Base-by-base conservation (phyloP, 2,113 vertebrate species). In the Taurulus bubalis region DNA sequence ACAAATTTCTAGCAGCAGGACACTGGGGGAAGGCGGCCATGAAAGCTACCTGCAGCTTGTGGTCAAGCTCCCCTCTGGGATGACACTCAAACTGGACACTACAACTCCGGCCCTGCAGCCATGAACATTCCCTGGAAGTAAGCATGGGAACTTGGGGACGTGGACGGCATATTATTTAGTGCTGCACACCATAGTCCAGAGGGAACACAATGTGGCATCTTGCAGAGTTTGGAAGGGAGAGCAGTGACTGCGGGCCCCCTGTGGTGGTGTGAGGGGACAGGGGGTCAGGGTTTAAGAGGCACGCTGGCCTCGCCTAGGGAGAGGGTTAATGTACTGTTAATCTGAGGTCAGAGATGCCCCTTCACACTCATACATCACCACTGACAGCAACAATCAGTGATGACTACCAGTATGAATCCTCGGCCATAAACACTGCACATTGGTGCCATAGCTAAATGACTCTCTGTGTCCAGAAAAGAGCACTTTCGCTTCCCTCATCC, bases 1-100 rank as follows among this genome's bases (percentile, higher is more conserved):
- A 96, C 96, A 96, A 96, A 97, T 98, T 97, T 97, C 94, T 92
- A 95, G 94, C 96, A 97, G 96, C 96, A 59, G 96, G 97, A 94
- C 2, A 75, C 92, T 89, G 71, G 56, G 68, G 68, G 26, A 71
- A 92, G 92, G 92, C 51, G 2, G 86, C 82, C 67, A 87, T 95
- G 86, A 97, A 96, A 94, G 95, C 92, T 93, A 95, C 95, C 95
- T 95, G 95, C 93, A 93, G 91, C 72, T 85, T 24, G 89, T 79
- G 71, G 85, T 83, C 77, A 89, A 94, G 85, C 93, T 91, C 91
- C 93, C 93, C 86, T 91, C 86, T 91, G 92, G 90, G 82, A 87
- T 6, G 55, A 90, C 34, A 66, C 90, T 91, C 88, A 88, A 65
- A 66, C 83, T 83, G 90, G 85, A 89, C 82, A 71, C 89, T 83